These are phyloP conservation scores for Corapipo altera DNA, from an alignment of 2,113 vertebrate species.

Conservation along the genomic window DNA sequence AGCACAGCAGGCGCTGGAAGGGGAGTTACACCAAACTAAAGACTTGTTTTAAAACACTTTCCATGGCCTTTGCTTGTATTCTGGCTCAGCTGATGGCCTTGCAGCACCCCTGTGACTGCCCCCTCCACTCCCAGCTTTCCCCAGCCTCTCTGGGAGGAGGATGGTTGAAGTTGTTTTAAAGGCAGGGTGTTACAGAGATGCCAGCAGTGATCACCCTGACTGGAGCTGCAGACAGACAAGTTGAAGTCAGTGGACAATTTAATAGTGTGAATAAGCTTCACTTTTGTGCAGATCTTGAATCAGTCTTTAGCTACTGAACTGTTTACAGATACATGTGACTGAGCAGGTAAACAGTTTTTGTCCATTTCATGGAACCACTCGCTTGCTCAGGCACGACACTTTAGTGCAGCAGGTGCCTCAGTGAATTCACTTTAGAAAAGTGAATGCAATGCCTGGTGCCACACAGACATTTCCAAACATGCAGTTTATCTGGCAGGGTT, in stretches of 20 bases:
- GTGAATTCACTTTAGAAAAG: background rate
- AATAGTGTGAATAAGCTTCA: background rate
- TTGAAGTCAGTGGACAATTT: background rate
- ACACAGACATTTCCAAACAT: background rate
- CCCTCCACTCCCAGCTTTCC: background rate
- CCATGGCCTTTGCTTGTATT: background rate
- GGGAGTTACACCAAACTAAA: background rate
- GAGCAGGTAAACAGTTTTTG: background rate
- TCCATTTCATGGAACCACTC: background rate
- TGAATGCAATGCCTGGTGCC: background rate
- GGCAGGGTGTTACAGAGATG: background rate
- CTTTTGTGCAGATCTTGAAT: background rate
- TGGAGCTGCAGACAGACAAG: background rate
- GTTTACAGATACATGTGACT: background rate
- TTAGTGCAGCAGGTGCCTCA: background rate
- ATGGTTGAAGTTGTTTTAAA: background rate
- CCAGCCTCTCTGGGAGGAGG: background rate
- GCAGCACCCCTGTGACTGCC: accelerated
- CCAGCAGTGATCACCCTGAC: background rate
- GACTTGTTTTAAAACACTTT: background rate
- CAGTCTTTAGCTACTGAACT: background rate
- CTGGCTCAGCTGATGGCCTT: background rate
- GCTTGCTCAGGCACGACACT: background rate
- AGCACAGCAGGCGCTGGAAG: background rate
- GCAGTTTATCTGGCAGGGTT: conserved; percentile 3